Percentiles rank a stretch among this genome's conserved stretches.
Evolutionary conservation across 2,888 invertebrate species (phyloP).

Genomic region (Eristalinus sepulchralis): DNA sequence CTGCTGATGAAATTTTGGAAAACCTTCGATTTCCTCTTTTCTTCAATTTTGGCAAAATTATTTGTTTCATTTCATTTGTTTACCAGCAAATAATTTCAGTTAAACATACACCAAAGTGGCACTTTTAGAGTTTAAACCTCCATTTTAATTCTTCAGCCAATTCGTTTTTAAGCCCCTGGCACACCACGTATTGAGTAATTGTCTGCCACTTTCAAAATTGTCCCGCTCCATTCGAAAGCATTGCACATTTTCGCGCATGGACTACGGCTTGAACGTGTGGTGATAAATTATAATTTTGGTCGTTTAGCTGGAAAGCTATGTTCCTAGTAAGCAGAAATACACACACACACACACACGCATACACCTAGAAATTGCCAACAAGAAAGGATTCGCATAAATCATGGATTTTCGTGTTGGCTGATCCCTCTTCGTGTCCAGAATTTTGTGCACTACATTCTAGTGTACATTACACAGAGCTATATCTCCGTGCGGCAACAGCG

Average conservation of each 20-base stretch:
- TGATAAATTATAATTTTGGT: slow-evolving; percentile 57
- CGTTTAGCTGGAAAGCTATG: slow-evolving; percentile 29
- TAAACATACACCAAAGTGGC: too few species aligned
- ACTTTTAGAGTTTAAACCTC: background rate
- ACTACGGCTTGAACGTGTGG: slow-evolving; percentile 27
- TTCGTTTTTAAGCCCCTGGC: background rate
- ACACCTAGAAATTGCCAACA: slow-evolving; percentile 47
- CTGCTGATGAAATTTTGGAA: too few species aligned
- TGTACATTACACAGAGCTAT: slow-evolving; percentile 5
- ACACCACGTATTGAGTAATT: background rate
- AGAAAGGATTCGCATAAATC: slow-evolving; percentile 67
- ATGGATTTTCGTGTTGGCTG: slow-evolving; percentile 66
- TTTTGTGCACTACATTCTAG: slow-evolving; percentile 9
- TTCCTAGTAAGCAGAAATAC: slow-evolving; percentile 12
- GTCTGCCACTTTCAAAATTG: background rate
- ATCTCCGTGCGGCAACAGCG: background rate
- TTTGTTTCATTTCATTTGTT: too few species aligned
- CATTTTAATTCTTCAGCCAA: background rate
- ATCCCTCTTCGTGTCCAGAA: slow-evolving; percentile 64
- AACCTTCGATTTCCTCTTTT: too few species aligned
- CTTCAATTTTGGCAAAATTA: too few species aligned
- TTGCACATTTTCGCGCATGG: background rate
- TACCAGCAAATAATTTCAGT: too few species aligned
- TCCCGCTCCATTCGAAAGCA: background rate
- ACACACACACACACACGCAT: slow-evolving; percentile 15